Evolutionary conservation across 2,113 vertebrate species (phyloP).

Genomic region (Mirounga angustirostris): DNA sequence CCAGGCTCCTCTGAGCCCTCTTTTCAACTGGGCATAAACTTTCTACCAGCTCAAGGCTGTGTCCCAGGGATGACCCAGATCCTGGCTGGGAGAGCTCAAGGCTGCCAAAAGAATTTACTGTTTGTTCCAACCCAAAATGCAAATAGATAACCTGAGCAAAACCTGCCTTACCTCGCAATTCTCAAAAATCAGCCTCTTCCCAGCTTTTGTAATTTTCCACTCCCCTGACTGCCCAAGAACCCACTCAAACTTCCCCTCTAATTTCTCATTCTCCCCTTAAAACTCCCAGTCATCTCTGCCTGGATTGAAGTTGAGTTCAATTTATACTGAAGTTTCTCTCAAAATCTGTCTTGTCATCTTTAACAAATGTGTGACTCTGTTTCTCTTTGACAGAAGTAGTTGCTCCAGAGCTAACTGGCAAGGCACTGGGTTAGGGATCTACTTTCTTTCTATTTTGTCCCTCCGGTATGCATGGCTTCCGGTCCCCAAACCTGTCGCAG

Average conservation of each 20-base stretch:
- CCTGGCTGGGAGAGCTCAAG: background rate
- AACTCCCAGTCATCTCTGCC: background rate
- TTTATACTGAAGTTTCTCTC: background rate
- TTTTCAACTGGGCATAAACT: background rate
- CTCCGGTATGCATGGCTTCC: background rate
- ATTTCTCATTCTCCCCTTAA: background rate
- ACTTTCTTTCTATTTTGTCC: background rate
- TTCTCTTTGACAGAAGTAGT: background rate
- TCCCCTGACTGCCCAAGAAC: background rate
- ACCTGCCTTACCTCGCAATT: background rate
- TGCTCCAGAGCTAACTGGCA: background rate
- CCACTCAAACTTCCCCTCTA: background rate
- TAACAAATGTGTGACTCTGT: background rate
- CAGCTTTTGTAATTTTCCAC: background rate
- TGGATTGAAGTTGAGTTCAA: background rate
- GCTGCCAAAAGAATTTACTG: background rate
- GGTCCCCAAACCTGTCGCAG: background rate
- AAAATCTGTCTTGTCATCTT: background rate
- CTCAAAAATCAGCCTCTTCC: background rate
- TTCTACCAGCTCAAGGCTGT: background rate
- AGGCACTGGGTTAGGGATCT: background rate
- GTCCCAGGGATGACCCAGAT: background rate
- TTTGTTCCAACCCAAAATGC: background rate
- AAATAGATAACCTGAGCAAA: background rate
- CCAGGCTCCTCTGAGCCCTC: background rate